phyloP scores from a whole-genome alignment of 2,888 invertebrate genomes.

The Lasioglossum lativentre region DNA sequence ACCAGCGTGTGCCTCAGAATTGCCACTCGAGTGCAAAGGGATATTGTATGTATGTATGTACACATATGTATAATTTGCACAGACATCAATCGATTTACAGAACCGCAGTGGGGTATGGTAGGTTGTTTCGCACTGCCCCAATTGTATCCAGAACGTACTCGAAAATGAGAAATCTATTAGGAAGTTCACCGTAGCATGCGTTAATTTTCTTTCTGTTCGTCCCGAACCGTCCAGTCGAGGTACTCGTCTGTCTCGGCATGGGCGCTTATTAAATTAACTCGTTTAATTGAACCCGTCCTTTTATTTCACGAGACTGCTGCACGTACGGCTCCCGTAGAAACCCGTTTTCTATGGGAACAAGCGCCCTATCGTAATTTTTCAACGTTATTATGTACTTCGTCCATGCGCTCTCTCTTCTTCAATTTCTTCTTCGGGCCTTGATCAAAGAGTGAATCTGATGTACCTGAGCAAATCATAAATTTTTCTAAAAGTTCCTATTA shows the following conservation, averaged over 20 bases:
- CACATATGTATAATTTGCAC: neutral
- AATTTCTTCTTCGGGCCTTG: neutral
- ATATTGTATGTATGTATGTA: too few species aligned
- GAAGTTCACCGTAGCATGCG: slow-evolving; percentile 50
- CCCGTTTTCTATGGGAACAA: slow-evolving; percentile 70
- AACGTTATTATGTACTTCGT: neutral
- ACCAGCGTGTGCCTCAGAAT: neutral
- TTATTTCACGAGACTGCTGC: slow-evolving; percentile 60
- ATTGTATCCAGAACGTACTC: slow-evolving; percentile 5
- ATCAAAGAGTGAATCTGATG: neutral
- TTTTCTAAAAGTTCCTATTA: neutral
- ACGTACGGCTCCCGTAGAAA: slow-evolving; percentile 64
- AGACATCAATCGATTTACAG: too few species aligned
- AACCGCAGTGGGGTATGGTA: too few species aligned
- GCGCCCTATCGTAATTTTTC: neutral
- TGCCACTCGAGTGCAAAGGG: neutral
- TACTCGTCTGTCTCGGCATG: slow-evolving; percentile 51
- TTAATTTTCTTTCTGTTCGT: slow-evolving; percentile 60
- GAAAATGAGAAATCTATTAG: slow-evolving; percentile 62
- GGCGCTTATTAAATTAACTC: slow-evolving; percentile 78
- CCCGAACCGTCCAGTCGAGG: slow-evolving; percentile 20
- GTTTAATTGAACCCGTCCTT: slow-evolving; percentile 76
- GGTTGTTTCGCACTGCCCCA: too few species aligned
- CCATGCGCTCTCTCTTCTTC: neutral
- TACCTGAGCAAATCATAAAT: neutral